Conservation (phyloP, 2,888 invertebrate genomes). For the Therioaphis trifolii region DNA sequence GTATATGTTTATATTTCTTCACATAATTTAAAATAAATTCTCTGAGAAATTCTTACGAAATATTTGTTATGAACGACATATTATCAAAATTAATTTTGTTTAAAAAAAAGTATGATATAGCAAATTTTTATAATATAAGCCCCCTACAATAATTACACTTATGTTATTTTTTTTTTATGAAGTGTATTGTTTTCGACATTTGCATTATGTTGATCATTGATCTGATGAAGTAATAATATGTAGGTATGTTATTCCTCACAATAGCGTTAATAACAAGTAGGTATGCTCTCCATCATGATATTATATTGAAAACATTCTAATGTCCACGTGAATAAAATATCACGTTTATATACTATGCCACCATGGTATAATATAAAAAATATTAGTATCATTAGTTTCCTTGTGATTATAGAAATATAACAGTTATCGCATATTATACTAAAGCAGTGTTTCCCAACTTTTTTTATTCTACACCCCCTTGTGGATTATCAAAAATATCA, state of each 20-base stretch:
- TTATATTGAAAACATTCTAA: not conserved
- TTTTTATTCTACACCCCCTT: no score
- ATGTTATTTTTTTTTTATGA: no score
- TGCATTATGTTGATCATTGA: conserved; percentile 7
- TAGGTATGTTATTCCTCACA: not conserved
- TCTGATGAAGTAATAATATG: not conserved
- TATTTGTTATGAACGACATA: no score
- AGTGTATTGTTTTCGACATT: not conserved
- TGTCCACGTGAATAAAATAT: not conserved
- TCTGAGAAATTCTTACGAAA: not conserved
- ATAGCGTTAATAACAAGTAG: not conserved
- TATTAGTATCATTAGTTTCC: not conserved
- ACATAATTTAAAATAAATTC: not conserved
- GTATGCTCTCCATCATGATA: not conserved
- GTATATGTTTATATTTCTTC: not conserved
- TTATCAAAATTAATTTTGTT: no score
- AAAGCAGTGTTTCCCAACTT: no score
- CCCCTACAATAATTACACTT: no score
- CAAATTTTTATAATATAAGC: no score
- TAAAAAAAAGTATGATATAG: no score
- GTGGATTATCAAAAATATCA: no score
- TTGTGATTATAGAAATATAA: not conserved
- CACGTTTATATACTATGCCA: not conserved
- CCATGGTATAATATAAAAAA: not conserved
- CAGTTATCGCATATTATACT: not conserved